Conservation (phyloP, 2,113 vertebrate species). For the Alethe diademata region DNA sequence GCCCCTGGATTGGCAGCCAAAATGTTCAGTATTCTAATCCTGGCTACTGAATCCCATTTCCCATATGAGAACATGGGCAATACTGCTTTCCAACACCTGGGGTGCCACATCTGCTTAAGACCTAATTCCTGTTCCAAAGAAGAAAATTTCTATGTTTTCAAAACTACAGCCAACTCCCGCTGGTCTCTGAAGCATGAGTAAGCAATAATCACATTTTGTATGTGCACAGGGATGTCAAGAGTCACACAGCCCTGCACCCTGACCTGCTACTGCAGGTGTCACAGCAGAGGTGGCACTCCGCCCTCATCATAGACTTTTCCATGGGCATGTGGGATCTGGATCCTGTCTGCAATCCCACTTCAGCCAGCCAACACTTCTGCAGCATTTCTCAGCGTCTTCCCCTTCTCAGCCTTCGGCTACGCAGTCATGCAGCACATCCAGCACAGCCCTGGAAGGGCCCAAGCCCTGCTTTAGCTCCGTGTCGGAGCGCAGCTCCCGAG, state of each 20-base stretch:
- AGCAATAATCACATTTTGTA: neutral
- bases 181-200: neutral
- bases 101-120: neutral
- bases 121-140: neutral
- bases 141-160: neutral
- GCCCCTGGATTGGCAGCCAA: neutral
- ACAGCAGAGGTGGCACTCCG: neutral
- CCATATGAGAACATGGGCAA: neutral
- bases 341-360: neutral
- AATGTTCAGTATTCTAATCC: neutral
- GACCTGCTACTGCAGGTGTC: neutral
- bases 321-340: neutral
- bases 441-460: accelerated
- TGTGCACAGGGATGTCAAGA: neutral
- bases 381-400: neutral
- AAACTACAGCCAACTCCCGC: neutral
- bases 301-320: neutral
- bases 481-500: accelerated
- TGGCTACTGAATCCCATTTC: neutral
- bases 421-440: neutral
- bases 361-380: neutral
- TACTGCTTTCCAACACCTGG: neutral
- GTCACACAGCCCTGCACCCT: neutral
- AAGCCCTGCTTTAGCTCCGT: neutral
- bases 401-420: neutral